These are phyloP conservation scores for Syngnathus typhle DNA, from an alignment of 2,113 vertebrate species.

Conservation along the genomic window DNA sequence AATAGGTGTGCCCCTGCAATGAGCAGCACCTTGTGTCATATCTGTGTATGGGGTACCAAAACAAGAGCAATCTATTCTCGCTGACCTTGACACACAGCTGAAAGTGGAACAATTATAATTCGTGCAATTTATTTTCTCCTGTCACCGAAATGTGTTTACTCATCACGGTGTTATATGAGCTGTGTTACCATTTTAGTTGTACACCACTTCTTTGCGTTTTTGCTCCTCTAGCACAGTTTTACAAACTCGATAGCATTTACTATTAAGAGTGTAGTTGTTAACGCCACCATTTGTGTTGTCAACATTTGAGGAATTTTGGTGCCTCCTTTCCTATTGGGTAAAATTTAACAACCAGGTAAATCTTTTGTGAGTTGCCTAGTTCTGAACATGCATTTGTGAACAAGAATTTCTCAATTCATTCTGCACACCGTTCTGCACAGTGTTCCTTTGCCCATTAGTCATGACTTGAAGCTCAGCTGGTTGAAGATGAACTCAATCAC, in stretches of 20 bases:
- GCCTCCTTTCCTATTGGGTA: too few relatives aligned
- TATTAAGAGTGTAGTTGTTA: too few relatives aligned
- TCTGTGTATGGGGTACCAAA: neutral
- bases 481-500: too few relatives aligned
- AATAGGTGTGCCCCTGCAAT: neutral
- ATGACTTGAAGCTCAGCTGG: too few relatives aligned
- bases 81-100: neutral
- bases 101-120: neutral
- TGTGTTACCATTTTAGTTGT: neutral
- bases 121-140: neutral
- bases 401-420: too few relatives aligned
- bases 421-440: too few relatives aligned
- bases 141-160: neutral
- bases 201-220: neutral
- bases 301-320: too few relatives aligned
- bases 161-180: neutral
- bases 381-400: too few relatives aligned
- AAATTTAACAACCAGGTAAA: too few relatives aligned
- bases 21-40: neutral
- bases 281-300: too few relatives aligned
- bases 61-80: neutral
- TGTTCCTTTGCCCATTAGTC: too few relatives aligned
- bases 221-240: neutral
- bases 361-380: too few relatives aligned
- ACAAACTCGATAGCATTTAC: neutral